Conservation (phyloP, 2,113 vertebrate species). For the Prietella phreatophila region DNA sequence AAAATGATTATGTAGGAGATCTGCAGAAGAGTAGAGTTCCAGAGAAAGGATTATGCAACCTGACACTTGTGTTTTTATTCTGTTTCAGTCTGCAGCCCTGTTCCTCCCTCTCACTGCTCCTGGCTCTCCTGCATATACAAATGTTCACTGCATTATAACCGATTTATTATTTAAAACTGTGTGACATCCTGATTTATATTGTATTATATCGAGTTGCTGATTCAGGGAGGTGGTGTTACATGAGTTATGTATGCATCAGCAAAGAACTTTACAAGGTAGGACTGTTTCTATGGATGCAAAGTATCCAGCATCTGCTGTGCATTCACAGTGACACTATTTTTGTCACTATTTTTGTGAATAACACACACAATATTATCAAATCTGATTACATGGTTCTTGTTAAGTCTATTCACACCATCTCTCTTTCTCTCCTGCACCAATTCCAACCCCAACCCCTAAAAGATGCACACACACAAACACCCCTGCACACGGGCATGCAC, state of each 20-base stretch:
- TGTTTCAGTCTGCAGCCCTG: background rate
- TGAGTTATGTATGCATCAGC: slow-evolving; percentile 1
- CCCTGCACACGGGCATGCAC: background rate
- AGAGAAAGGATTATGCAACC: slow-evolving; percentile 13
- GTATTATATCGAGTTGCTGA: background rate
- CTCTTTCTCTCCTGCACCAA: background rate
- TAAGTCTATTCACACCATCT: background rate
- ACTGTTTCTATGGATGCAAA: slow-evolving; percentile 1
- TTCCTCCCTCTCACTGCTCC: background rate
- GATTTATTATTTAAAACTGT: background rate
- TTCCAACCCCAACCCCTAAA: too few species aligned
- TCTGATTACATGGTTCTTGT: background rate
- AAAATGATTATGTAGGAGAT: too few species aligned
- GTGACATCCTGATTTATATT: background rate
- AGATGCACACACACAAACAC: too few species aligned
- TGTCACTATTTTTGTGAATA: background rate
- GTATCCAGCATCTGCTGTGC: slow-evolving; percentile 37
- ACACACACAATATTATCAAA: background rate
- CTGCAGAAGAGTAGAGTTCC: background rate
- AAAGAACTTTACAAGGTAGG: background rate
- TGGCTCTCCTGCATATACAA: background rate
- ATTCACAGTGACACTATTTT: slow-evolving; percentile 5
- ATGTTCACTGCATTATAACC: background rate
- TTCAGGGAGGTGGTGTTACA: background rate
- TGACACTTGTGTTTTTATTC: slow-evolving; percentile 21